Conservation (phyloP, 53 echinoderm and acorn worm genomes). For the Antedon mediterranea region DNA sequence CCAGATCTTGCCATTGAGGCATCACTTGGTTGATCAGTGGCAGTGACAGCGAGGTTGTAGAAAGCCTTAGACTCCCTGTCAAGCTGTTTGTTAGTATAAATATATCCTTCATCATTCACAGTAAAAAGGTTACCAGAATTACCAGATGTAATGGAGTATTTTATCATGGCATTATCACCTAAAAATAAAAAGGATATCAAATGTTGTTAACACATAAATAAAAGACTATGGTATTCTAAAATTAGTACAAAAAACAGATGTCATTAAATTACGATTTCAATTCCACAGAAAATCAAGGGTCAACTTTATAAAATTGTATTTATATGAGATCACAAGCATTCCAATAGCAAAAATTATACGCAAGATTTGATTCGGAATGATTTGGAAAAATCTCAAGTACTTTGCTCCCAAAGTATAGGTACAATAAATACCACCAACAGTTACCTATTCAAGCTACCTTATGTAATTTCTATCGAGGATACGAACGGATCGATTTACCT, state of each 20-base stretch:
- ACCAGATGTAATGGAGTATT: conserved; percentile 55
- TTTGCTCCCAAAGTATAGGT: too few relatives aligned
- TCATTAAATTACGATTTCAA: not conserved
- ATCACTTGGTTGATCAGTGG: conserved; percentile 47
- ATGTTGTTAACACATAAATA: too few relatives aligned
- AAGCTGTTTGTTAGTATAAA: conserved; percentile 33
- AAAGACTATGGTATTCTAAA: too few relatives aligned
- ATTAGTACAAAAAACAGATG: too few relatives aligned
- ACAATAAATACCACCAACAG: not conserved
- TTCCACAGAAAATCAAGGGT: not conserved
- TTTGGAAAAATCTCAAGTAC: not conserved
- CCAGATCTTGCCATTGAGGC: conserved; percentile 17
- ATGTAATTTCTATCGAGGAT: too few relatives aligned
- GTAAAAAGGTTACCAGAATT: conserved; percentile 44
- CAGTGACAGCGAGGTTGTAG: conserved; percentile 63
- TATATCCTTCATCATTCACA: conserved; percentile 45
- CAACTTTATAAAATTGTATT: not conserved
- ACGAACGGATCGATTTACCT: not conserved
- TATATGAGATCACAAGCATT: not conserved
- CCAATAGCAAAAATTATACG: not conserved
- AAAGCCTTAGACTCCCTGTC: conserved; percentile 70
- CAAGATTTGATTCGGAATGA: not conserved
- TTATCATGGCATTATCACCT: conserved; percentile 64
- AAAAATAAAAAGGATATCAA: not conserved
- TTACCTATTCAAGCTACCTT: too few relatives aligned